Conservation (phyloP, 2,888 invertebrate species). For the Himalopsyche tibetana region DNA sequence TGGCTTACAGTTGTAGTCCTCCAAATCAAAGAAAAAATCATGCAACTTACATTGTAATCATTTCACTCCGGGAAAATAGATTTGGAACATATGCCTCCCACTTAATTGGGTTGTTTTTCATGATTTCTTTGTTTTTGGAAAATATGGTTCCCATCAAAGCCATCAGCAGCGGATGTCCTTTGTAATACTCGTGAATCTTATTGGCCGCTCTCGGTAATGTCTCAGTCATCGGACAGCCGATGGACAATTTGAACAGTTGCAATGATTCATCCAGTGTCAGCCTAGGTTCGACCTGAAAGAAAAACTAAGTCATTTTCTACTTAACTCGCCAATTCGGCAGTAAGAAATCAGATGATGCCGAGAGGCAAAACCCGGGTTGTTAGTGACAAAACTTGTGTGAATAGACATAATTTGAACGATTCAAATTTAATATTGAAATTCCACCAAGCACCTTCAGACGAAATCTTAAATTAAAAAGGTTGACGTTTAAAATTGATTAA, state of each 20-base stretch:
- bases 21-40: too few relatives aligned
- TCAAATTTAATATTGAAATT: too few relatives aligned
- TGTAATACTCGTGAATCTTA: slow-evolving; percentile 80
- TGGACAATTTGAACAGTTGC: slow-evolving; percentile 78
- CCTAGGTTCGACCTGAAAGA: slow-evolving; percentile 70
- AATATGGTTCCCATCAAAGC: slow-evolving; percentile 82
- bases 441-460: too few relatives aligned
- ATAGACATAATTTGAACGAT: too few relatives aligned
- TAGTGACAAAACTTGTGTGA: too few relatives aligned
- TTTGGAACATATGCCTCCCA: neutral
- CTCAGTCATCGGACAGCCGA: slow-evolving; percentile 72
- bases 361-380: too few relatives aligned
- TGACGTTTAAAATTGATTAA: too few relatives aligned
- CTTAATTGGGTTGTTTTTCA: neutral
- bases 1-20: too few relatives aligned
- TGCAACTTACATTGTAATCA: neutral
- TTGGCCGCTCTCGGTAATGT: slow-evolving; percentile 78
- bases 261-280: slow-evolving; percentile 81
- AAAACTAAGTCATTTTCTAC: neutral
- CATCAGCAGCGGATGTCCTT: slow-evolving; percentile 83
- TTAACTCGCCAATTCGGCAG: too few relatives aligned
- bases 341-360: too few relatives aligned
- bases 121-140: slow-evolving; percentile 76
- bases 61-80: neutral
- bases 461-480: too few relatives aligned